phyloP scores from a whole-genome alignment of 2,888 invertebrate genomes.

The Macaria notata region DNA sequence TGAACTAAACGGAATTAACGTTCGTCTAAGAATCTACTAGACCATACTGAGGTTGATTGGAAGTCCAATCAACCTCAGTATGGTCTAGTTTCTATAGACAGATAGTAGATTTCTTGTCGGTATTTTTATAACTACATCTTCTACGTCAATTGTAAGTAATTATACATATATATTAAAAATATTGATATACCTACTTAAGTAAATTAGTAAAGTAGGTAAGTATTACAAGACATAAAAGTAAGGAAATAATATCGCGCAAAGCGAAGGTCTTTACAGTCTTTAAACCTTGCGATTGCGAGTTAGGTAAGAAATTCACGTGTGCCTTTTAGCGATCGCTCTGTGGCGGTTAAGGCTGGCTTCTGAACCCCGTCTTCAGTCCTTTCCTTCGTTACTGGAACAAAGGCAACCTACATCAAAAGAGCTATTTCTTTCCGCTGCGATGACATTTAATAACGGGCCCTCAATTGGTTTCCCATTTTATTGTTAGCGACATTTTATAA shows the following conservation, averaged over 20 bases:
- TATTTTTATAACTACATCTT: too few relatives aligned
- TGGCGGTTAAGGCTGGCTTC: conserved; percentile 56
- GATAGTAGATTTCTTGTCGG: too few relatives aligned
- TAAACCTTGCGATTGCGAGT: conserved; percentile 18
- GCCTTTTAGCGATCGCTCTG: conserved; percentile 48
- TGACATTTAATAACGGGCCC: conserved; percentile 60
- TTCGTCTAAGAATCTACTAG: too few relatives aligned
- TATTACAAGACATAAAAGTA: neutral
- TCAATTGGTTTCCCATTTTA: conserved; percentile 55
- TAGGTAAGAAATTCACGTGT: conserved; percentile 39
- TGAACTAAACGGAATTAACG: too few relatives aligned
- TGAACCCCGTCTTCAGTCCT: conserved; percentile 48
- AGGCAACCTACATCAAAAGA: conserved; percentile 66
- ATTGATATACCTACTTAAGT: too few relatives aligned
- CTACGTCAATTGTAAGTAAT: too few relatives aligned
- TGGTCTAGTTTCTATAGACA: too few relatives aligned
- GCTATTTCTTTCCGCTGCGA: conserved; percentile 57
- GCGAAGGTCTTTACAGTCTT: conserved; percentile 14
- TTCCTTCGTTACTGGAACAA: conserved; percentile 73
- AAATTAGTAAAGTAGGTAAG: too few relatives aligned
- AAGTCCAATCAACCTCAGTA: too few relatives aligned
- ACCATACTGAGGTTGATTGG: too few relatives aligned
- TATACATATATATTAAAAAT: too few relatives aligned
- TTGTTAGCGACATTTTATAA: conserved; percentile 50
- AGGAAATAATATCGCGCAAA: conserved; percentile 8